Conservation (phyloP, 1,140 invertebrate species). For the Sycophaga agraensis region DNA sequence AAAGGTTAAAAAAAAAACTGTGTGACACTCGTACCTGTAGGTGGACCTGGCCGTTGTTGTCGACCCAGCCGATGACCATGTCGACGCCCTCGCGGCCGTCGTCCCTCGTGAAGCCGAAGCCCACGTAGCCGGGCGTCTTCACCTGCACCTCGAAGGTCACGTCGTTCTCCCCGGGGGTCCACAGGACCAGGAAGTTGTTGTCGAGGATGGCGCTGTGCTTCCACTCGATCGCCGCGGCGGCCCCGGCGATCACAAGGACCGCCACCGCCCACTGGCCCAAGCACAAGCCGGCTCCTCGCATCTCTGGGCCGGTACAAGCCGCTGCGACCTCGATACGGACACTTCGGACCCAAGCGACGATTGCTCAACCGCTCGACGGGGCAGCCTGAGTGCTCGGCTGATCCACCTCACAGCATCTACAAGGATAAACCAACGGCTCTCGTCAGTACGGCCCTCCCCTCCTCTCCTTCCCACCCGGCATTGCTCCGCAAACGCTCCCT, state of each 20-base stretch:
- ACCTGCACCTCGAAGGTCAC: slow-evolving; percentile 80
- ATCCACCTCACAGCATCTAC: no score
- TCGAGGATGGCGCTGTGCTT: slow-evolving; percentile 56
- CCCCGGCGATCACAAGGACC: slow-evolving; percentile 18
- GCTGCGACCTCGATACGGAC: no score
- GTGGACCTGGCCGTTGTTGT: slow-evolving; percentile 68
- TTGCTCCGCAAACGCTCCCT: no score
- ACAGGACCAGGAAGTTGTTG: slow-evolving; percentile 57
- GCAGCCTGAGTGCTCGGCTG: no score
- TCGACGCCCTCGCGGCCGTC: slow-evolving; percentile 70
- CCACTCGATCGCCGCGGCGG: slow-evolving; percentile 48
- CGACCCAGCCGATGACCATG: slow-evolving; percentile 74
- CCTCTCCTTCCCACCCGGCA: no score
- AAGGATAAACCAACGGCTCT: no score
- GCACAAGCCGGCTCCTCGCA: no score
- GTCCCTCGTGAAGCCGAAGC: slow-evolving; percentile 77
- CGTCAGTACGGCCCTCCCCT: no score
- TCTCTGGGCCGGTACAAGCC: no score
- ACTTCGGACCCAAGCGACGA: no score
- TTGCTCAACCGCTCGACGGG: no score
- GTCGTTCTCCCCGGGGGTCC: slow-evolving; percentile 61
- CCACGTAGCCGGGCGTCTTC: slow-evolving; percentile 77
- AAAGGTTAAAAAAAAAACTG: slow-evolving; percentile 27
- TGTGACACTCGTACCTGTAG: slow-evolving; percentile 67
- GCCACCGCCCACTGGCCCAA: no score